A percentile compares a stretch with the other conserved stretches of the same genome.
Conservation (phyloP, 1,140 invertebrate genomes). For the Ladona fulva region DNA sequence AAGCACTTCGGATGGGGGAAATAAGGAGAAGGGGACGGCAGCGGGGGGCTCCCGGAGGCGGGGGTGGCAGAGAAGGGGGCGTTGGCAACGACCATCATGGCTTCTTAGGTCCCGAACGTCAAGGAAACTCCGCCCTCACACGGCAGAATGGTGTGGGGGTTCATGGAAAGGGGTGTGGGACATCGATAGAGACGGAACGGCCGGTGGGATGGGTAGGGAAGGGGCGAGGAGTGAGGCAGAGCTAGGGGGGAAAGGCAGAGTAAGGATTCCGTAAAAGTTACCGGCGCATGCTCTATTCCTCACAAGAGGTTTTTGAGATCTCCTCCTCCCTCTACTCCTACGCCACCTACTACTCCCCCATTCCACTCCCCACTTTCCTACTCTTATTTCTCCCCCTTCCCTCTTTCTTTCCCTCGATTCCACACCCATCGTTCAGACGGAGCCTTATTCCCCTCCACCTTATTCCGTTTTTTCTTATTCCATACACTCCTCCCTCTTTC, state of each 20-base stretch:
- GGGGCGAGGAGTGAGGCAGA: background rate
- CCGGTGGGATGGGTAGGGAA: background rate
- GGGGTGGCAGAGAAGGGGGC: background rate
- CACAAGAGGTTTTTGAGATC: constrained; percentile 9
- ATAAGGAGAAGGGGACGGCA: background rate
- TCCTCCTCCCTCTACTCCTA: background rate
- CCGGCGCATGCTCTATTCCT: background rate
- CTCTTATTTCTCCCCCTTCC: background rate
- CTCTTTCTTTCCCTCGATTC: background rate
- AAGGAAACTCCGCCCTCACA: background rate
- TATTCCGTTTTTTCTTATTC: background rate
- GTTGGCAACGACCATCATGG: constrained; percentile 2
- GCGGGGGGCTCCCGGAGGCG: background rate
- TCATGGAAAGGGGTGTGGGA: background rate
- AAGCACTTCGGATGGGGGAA: background rate
- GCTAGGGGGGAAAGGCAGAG: background rate
- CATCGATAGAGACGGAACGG: background rate
- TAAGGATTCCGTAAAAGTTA: constrained; percentile 7
- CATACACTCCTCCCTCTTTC: background rate
- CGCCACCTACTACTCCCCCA: background rate
- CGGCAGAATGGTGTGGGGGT: background rate
- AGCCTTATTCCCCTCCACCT: background rate
- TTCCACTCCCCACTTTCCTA: background rate
- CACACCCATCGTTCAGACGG: background rate
- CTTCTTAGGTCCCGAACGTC: background rate